These are phyloP conservation scores for Heteromurus nitidus DNA, from an alignment of 2,888 invertebrate genomes.

Conservation along the genomic window DNA sequence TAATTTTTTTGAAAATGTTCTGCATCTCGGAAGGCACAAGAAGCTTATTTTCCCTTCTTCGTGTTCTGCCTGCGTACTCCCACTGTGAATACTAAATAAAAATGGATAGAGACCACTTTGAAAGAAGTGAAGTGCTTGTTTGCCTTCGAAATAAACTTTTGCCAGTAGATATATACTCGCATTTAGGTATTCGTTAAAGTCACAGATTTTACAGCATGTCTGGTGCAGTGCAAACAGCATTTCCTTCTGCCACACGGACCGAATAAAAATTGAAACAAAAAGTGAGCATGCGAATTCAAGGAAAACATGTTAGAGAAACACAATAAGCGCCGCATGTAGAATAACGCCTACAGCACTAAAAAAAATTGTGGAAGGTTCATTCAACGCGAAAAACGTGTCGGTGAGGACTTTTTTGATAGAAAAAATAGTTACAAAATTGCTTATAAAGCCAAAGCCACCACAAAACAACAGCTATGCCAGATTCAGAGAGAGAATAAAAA, in stretches of 20 bases:
- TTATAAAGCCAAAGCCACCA: slow-evolving; percentile 24
- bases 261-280: slow-evolving; percentile 26
- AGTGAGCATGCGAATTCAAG: slow-evolving; percentile 49
- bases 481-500: not conserved
- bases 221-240: not conserved
- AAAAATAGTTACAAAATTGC: slow-evolving; percentile 29
- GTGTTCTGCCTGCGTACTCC: slow-evolving; percentile 3
- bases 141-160: no score
- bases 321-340: not conserved
- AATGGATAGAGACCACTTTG: not conserved
- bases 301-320: slow-evolving; percentile 18
- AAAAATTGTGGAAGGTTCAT: slow-evolving; percentile 53
- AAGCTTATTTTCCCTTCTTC: no score
- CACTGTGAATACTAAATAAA: no score
- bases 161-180: no score
- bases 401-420: slow-evolving; percentile 43
- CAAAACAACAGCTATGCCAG: slow-evolving; percentile 25
- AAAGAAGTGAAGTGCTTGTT: not conserved
- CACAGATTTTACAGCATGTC: no score
- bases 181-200: no score
- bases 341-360: slow-evolving; percentile 38
- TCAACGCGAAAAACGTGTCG: slow-evolving; percentile 54
- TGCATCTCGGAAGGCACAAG: not conserved
- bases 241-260: not conserved
- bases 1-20: slow-evolving; percentile 15